Conservation (phyloP, 2,797 vertebrate species). For the Moxostoma hubbsi region DNA sequence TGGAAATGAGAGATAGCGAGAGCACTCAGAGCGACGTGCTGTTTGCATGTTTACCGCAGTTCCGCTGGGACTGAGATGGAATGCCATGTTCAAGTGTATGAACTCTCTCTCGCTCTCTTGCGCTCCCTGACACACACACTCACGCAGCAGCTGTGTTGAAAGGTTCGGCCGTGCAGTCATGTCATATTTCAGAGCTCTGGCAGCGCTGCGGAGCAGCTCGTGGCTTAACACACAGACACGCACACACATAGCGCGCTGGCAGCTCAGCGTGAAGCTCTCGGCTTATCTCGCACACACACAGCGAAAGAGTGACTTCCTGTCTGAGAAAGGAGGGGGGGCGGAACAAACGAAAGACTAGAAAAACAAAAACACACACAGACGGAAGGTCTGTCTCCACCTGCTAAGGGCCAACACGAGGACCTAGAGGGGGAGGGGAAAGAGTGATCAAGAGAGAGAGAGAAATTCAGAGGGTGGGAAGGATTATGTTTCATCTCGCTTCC, state of each 20-base stretch:
- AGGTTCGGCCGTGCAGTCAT: constrained; percentile 68
- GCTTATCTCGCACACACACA: constrained; percentile 74
- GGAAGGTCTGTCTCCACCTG: constrained; percentile 49
- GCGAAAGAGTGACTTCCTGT: constrained; percentile 78
- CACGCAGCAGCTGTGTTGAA: constrained; percentile 56
- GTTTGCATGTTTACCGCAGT: constrained; percentile 72
- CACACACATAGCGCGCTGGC: constrained; percentile 6
- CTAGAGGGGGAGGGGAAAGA: constrained; percentile 11
- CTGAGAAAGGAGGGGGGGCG: constrained; percentile 42
- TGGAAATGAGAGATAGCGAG: constrained; percentile 33
- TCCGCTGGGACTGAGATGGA: constrained; percentile 38
- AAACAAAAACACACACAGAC: constrained; percentile 41
- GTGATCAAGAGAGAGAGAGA: constrained; percentile 1
- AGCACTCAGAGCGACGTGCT: constrained; percentile 46
- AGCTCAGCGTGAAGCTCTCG: constrained; percentile 72
- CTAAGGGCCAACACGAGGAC: constrained; percentile 46
- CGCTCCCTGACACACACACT: constrained; percentile 12
- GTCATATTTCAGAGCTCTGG: constrained; percentile 63
- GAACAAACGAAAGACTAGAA: constrained; percentile 53
- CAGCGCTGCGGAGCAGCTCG: constrained; percentile 76
- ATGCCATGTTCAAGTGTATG: constrained; percentile 45
- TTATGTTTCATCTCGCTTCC: constrained; percentile 67
- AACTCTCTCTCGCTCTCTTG: constrained; percentile 37
- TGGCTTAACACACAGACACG: constrained; percentile 66
- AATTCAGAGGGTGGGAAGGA: constrained; percentile 57